These are phyloP conservation scores for Thryonomys swinderianus DNA, from an alignment of 2,113 vertebrate species.

Conservation along the genomic window DNA sequence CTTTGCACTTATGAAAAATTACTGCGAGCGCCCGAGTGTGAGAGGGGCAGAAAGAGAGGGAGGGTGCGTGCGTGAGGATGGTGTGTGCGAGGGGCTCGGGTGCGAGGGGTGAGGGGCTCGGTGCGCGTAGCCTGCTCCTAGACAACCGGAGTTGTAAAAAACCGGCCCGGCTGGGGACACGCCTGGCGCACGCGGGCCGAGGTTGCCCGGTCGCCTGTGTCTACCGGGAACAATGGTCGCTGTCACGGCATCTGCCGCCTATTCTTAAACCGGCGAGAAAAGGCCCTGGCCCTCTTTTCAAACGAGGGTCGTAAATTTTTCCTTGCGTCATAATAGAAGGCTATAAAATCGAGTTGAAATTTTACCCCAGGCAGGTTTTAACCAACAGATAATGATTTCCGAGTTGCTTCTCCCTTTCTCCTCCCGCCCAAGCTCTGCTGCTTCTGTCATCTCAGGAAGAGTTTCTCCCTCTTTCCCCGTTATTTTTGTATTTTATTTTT, in stretches of 20 bases:
- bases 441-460: slow-evolving; percentile 48
- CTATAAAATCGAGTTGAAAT: slow-evolving; percentile 87
- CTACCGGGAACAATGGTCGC: slow-evolving; percentile 87
- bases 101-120: slow-evolving; percentile 23
- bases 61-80: neutral
- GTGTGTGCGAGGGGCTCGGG: slow-evolving; percentile 10
- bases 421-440: slow-evolving; percentile 2
- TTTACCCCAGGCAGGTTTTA: slow-evolving; percentile 87
- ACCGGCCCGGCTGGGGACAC: slow-evolving; percentile 75
- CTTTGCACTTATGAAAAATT: slow-evolving; percentile 84
- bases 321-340: slow-evolving; percentile 86
- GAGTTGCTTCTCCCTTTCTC: slow-evolving; percentile 70
- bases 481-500: slow-evolving; percentile 30
- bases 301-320: slow-evolving; percentile 87
- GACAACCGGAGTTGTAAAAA: slow-evolving; percentile 71
- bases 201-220: slow-evolving; percentile 84
- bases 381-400: slow-evolving; percentile 85
- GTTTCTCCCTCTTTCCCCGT: neutral
- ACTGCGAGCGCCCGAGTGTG: slow-evolving; percentile 67
- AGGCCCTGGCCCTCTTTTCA: slow-evolving; percentile 87
- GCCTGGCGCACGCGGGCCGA: slow-evolving; percentile 80
- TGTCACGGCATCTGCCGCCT: slow-evolving; percentile 87
- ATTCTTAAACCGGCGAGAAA: slow-evolving; percentile 85
- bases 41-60: neutral
- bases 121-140: slow-evolving; percentile 55